Conservation (phyloP, 2,888 invertebrate species). For the Limnephilus marmoratus region DNA sequence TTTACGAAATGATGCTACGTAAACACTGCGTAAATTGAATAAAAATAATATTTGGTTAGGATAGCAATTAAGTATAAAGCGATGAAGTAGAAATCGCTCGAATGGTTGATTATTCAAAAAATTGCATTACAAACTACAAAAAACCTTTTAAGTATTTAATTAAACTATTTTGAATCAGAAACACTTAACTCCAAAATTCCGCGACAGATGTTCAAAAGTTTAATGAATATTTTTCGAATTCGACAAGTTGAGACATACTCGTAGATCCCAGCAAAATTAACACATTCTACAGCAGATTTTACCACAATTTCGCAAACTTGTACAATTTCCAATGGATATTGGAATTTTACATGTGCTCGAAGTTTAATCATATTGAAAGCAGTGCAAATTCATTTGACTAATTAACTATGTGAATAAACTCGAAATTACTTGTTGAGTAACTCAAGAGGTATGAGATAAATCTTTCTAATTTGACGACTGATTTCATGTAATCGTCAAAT, state of each 20-base stretch:
- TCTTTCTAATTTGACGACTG: no score
- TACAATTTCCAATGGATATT: background rate
- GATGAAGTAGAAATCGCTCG: no score
- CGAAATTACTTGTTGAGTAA: no score
- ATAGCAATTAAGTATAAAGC: no score
- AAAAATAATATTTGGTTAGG: no score
- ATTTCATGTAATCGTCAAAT: no score
- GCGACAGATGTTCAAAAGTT: background rate
- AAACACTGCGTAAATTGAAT: no score
- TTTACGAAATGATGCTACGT: no score
- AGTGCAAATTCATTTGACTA: background rate
- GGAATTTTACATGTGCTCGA: background rate
- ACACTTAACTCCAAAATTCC: background rate
- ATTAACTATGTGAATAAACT: background rate
- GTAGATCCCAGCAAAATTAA: background rate
- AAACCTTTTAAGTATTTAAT: no score
- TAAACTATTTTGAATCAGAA: background rate
- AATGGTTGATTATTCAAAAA: no score
- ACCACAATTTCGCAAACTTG: background rate
- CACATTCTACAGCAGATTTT: background rate
- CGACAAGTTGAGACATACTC: background rate
- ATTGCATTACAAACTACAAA: no score
- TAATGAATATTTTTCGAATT: background rate
- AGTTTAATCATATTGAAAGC: background rate
- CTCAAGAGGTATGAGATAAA: no score